Evolutionary conservation across 2,113 vertebrate species (phyloP).

Genomic region (Channa maculata): DNA sequence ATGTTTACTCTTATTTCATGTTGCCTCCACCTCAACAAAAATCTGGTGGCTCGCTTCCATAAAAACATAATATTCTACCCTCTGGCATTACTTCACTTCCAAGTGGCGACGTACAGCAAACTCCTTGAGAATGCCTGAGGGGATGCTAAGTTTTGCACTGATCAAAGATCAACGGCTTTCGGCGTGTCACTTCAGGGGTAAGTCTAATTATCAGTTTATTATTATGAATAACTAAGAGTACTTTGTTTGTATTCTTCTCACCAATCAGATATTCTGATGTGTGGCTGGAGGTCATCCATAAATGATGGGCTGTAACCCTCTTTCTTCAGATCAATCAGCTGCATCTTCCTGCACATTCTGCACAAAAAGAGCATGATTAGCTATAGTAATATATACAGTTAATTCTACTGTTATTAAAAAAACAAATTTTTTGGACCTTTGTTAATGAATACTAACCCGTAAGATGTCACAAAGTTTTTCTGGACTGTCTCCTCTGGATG

Average conservation of each 20-base stretch:
- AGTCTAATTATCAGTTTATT: background rate
- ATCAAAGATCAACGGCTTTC: too few species aligned
- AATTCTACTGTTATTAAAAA: background rate
- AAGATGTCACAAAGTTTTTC: constrained; percentile 83
- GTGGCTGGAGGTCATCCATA: constrained; percentile 78
- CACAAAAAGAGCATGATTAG: background rate
- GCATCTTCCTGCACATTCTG: constrained; percentile 77
- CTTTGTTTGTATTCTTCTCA: constrained; percentile 50
- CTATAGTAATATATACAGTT: background rate
- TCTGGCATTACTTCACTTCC: too few species aligned
- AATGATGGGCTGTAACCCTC: constrained; percentile 77
- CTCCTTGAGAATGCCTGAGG: too few species aligned
- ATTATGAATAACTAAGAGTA: background rate
- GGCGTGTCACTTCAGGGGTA: too few species aligned
- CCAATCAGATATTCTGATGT: constrained; percentile 83
- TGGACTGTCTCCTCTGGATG: constrained; percentile 65
- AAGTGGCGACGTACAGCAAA: too few species aligned
- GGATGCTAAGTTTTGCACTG: too few species aligned
- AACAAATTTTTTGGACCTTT: background rate
- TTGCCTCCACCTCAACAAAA: too few species aligned
- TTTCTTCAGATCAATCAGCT: constrained; percentile 74
- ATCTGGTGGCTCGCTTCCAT: too few species aligned
- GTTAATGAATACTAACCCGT: constrained; percentile 55
- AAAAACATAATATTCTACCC: too few species aligned
- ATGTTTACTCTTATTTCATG: too few species aligned